Conservation (phyloP, 2,888 invertebrate species). For the Aporophyla nigra region DNA sequence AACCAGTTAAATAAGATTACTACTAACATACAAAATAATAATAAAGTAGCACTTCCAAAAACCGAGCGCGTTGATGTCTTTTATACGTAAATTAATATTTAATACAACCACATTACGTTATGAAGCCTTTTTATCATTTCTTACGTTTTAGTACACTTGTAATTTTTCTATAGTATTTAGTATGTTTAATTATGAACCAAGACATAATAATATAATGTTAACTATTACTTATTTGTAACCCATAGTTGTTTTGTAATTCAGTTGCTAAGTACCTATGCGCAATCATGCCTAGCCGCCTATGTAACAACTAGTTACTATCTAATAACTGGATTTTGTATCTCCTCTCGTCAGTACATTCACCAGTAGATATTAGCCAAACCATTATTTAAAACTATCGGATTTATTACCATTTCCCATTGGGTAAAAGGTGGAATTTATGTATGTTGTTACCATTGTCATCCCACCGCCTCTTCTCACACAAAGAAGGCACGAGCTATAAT, state of each 20-base stretch:
- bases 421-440: no score
- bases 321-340: conserved; percentile 19
- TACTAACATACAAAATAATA: background rate
- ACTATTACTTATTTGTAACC: background rate
- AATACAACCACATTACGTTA: background rate
- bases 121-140: background rate
- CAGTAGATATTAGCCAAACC: background rate
- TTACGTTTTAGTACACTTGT: background rate
- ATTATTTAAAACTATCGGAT: background rate
- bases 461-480: no score
- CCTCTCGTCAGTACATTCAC: background rate
- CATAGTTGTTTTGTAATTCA: conserved; percentile 15
- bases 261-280: conserved; percentile 32
- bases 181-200: background rate
- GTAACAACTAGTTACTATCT: conserved; percentile 13
- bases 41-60: background rate
- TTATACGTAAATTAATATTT: conserved; percentile 60
- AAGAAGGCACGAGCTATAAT: no score
- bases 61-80: conserved; percentile 80
- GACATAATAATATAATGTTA: background rate
- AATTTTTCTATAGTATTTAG: background rate
- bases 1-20: background rate
- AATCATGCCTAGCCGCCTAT: conserved; percentile 16
- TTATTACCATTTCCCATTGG: background rate
- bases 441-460: background rate